Conservation (phyloP, 2,113 vertebrate genomes). For the Neopipo cinnamomea region DNA sequence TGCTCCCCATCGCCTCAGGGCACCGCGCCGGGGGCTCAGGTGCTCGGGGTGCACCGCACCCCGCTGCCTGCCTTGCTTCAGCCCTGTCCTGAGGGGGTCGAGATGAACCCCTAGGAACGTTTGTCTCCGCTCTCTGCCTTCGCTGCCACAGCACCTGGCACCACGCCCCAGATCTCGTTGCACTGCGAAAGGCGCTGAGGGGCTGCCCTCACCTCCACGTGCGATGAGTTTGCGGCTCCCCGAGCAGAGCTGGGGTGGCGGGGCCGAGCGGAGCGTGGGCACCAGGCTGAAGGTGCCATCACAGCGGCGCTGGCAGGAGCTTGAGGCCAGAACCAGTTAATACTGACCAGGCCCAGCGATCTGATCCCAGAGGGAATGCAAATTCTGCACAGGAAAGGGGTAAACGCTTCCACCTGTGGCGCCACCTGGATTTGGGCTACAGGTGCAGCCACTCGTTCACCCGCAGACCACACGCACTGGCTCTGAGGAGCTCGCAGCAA, state of each 20-base stretch:
- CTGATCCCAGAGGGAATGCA: not conserved
- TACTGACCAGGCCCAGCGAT: fast-evolving
- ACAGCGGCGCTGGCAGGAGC: fast-evolving
- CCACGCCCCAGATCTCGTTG: fast-evolving
- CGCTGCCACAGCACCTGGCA: fast-evolving
- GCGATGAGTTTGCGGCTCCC: fast-evolving
- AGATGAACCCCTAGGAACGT: too few relatives aligned
- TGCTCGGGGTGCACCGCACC: not conserved
- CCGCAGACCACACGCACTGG: not conserved
- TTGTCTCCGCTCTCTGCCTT: not conserved
- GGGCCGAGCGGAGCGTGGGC: fast-evolving
- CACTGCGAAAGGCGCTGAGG: fast-evolving
- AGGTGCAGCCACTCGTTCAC: not conserved
- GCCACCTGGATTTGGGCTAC: fast-evolving
- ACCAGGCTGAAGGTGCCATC: not conserved
- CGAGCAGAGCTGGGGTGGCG: fast-evolving
- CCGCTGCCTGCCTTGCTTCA: fast-evolving
- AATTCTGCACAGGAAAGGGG: not conserved
- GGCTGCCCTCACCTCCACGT: fast-evolving
- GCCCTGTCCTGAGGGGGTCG: fast-evolving
- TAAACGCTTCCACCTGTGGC: fast-evolving
- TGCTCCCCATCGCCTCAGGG: not conserved
- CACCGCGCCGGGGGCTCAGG: too few relatives aligned
- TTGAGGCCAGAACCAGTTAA: not conserved
- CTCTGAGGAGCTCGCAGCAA: not conserved